These are phyloP conservation scores for Prinia subflava DNA, from an alignment of 2,113 vertebrate genomes.

Conservation along the genomic window DNA sequence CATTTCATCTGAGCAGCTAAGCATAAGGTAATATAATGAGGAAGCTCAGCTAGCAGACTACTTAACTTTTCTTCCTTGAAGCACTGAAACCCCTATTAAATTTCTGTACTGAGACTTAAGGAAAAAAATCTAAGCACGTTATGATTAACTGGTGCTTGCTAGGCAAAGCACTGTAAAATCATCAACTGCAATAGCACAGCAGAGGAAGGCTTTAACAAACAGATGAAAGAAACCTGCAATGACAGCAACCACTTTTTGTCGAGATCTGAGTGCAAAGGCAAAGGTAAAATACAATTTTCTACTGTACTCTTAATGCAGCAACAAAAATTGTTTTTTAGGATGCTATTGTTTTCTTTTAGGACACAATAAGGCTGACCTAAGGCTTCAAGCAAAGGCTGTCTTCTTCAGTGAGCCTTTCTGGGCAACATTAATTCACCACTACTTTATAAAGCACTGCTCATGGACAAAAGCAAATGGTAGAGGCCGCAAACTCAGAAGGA, in stretches of 20 bases:
- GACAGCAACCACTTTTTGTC: accelerated
- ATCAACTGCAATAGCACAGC: neutral
- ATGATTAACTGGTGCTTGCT: constrained; percentile 22
- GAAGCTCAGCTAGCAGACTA: constrained; percentile 8
- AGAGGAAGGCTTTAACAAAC: neutral
- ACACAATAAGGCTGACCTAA: neutral
- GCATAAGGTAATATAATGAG: constrained; percentile 23
- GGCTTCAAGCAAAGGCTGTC: neutral
- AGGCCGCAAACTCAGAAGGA: neutral
- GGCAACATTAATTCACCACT: neutral
- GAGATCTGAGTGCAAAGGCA: neutral
- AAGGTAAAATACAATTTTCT: neutral
- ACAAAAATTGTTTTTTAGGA: neutral
- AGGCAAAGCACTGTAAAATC: neutral
- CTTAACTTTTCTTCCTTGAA: constrained; percentile 45
- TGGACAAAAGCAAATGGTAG: neutral
- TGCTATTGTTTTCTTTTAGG: neutral
- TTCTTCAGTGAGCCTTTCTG: neutral
- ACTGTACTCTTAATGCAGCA: neutral
- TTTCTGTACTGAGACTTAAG: neutral
- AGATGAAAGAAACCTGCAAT: neutral
- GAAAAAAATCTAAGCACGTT: constrained; percentile 13
- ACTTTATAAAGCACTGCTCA: neutral
- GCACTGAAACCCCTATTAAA: constrained; percentile 32
- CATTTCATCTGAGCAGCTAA: constrained; percentile 32